Percentiles rank a stretch among this genome's conserved stretches.
phyloP scores from a whole-genome alignment of 2,113 vertebrate genomes.

The cattle (Bos taurus) region DNA sequence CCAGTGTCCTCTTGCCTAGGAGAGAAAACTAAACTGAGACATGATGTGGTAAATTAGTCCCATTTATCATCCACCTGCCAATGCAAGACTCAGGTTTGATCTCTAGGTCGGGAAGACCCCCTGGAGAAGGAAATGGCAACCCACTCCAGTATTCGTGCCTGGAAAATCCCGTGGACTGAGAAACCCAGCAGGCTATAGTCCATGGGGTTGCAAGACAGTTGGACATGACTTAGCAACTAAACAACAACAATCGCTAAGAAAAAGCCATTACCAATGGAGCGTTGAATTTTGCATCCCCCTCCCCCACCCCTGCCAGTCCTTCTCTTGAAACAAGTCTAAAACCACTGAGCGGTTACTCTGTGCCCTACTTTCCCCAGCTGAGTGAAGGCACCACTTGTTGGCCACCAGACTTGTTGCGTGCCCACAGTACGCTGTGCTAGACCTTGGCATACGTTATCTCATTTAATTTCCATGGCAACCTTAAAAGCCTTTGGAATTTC shows the following conservation, averaged over 20 bases:
- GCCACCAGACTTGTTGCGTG: background rate
- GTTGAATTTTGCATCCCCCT: background rate
- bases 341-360: background rate
- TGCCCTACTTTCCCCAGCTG: background rate
- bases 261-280: background rate
- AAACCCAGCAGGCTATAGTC: background rate
- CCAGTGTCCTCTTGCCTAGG: background rate
- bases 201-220: background rate
- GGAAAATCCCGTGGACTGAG: background rate
- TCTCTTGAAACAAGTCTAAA: background rate
- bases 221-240: background rate
- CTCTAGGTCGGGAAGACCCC: background rate
- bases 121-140: background rate
- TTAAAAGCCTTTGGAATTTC: background rate
- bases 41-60: background rate
- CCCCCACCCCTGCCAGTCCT: fast-evolving
- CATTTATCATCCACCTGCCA: background rate
- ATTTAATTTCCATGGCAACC: background rate
- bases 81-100: background rate
- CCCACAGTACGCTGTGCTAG: background rate
- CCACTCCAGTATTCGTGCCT: background rate
- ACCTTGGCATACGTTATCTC: background rate
- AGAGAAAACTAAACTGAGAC: background rate
- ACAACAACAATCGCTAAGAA: background rate
- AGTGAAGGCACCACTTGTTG: background rate